Evolutionary conservation across 2,888 invertebrate genomes (phyloP), one percentile per base, ranked within the genome.

Genomic region (Cactoblastis cactorum): DNA sequence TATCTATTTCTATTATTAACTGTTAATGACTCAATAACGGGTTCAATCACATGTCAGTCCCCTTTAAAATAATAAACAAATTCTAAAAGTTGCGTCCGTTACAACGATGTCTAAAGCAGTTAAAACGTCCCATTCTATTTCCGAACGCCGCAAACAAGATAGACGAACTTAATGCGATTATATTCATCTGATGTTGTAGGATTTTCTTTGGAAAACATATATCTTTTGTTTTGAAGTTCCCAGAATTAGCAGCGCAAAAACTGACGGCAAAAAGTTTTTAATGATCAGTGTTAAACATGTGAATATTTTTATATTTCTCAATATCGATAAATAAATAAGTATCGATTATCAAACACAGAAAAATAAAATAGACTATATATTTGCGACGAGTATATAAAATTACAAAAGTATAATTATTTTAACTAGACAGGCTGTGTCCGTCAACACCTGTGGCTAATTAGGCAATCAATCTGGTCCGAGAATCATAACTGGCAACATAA

Each of bases 371-470:
- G 19, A 22, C 6, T 22, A 22, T 17, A 39, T 2, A 39, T 22
- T 12, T 45, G 6, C 12, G 12, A 12, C 1, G 22, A 12, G 2
- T 18, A 39, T 14, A 43, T 32, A 32, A 32, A 17, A 38, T 8
- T 17, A 17, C 17, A 38, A 1, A 12, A 33, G 33, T 33, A 28
- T 37, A 22, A 38, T n/a, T 3, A 14, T 28, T 24, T 34, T 18
- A 41, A 41, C 41, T 61, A 62, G 66, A 66, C 62, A 65, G 61
- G 58, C 57, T 56, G 57, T 58, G 55, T 54, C 53, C 55, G 59
- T 62, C 69, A 72, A 73, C 71, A 72, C 67, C 53, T 51, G 54
- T 69, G 70, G 69, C 70, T 69, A 71, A 70, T 65, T 62, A 51
- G 54, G 55, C 46, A 53, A 59, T 55, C 55, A 52, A 58, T 55